Conservation (phyloP, 2,113 vertebrate species). For the Noctilio leporinus region DNA sequence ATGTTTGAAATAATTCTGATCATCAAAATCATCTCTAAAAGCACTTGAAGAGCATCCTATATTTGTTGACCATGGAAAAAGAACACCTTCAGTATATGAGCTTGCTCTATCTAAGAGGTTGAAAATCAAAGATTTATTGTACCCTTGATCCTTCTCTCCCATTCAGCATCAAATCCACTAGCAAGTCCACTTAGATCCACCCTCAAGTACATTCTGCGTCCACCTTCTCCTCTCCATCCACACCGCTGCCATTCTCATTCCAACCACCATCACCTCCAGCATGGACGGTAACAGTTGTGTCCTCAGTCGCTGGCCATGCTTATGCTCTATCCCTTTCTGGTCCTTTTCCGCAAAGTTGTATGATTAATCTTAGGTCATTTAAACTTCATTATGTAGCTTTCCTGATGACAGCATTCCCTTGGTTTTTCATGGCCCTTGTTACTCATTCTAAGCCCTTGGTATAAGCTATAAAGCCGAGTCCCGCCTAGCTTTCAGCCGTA, state of each 20-base stretch:
- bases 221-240: too few species aligned
- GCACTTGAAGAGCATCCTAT: background rate
- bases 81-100: fast-evolving
- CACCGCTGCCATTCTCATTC: background rate
- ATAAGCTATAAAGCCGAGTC: fast-evolving
- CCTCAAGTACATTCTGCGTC: background rate
- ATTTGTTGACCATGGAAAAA: background rate
- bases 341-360: background rate
- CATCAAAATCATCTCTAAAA: background rate
- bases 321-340: background rate
- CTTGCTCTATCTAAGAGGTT: background rate
- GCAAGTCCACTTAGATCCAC: background rate
- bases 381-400: background rate
- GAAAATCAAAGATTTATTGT: background rate
- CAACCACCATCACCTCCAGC: background rate
- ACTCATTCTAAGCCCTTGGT: fast-evolving
- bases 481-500: fast-evolving
- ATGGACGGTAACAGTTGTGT: background rate
- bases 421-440: background rate
- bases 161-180: background rate
- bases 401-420: background rate
- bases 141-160: background rate
- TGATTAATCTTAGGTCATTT: background rate
- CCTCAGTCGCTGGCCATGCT: background rate
- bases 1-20: background rate